Evolutionary conservation across 2,797 vertebrate species (phyloP), one percentile per base, ranked within the genome.

Genomic region (Chaenodraco wilsoni): DNA sequence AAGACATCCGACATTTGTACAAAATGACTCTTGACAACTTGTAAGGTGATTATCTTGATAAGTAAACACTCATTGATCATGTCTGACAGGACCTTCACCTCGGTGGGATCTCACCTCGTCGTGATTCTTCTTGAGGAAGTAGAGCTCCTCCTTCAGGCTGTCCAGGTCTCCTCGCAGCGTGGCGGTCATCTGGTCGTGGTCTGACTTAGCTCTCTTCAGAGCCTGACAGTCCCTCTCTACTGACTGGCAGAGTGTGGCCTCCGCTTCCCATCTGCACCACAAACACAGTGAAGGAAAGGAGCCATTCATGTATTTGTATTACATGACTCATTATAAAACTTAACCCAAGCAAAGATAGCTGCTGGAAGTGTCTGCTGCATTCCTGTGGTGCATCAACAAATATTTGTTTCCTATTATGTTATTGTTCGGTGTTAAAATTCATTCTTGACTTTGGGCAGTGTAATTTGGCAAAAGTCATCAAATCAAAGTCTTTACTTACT

Each of bases 51-150:
- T 64, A 65, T 33, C 37, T 46, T 70, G 76, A 80, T 15, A 60
- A 69, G 65, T 33, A 33, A 74, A 52, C 40, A 31, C 37, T 52
- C 62, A 48, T 52, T 52, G 15, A 67, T 63, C 81, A 66, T 13
- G 15, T 48, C 13, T 65, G 66, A 61, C 13, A 0, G 60, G 81
- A 70, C 72, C 67, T 73, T 60, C 0, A 3, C 68, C 33, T 33
- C 15, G 17, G 31, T 17, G 12, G 9, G 48, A 46, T 77, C 86
- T 88, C 81, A 95, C 95, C 94, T 95, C 94, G 0, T 94, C 91
- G 16, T 96, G 95, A 77, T 95, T 95, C 80, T 94, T 95, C 85
- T 95, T 94, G 61, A 96, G 91, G 84, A 94, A 94, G 82, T 92
- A 94, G 16, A 95, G 90, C 87, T 95, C 95, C 76, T 95, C 94